Percentiles rank a stretch among this genome's conserved stretches.
These are phyloP conservation scores for Pollenia labialis DNA, from an alignment of 2,888 invertebrate genomes.

Conservation along the genomic window DNA sequence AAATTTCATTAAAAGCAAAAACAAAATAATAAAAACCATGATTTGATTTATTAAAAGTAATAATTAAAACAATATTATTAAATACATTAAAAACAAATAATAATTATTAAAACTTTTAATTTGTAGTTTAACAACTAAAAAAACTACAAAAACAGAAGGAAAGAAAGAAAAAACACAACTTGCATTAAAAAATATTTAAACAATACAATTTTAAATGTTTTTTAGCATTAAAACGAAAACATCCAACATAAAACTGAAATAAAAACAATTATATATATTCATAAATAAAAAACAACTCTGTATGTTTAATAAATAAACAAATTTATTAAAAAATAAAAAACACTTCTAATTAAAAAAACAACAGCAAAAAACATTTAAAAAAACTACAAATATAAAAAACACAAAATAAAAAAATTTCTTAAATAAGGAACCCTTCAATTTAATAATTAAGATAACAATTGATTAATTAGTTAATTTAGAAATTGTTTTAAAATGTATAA, in stretches of 20 bases:
- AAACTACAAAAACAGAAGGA: constrained; percentile 2
- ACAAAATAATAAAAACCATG: no score
- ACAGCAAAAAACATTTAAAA: not conserved
- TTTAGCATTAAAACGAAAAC: constrained; percentile 23
- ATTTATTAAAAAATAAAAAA: constrained; percentile 11
- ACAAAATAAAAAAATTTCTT: constrained; percentile 11
- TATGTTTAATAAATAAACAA: constrained; percentile 38
- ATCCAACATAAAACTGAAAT: not conserved
- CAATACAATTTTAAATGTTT: constrained; percentile 50
- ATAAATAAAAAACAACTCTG: constrained; percentile 29
- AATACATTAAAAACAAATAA: constrained; percentile 37
- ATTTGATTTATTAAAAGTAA: not conserved
- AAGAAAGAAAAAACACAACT: constrained; percentile 1
- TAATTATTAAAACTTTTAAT: constrained; percentile 2
- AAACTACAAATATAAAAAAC: constrained; percentile 16
- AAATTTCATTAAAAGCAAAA: no score
- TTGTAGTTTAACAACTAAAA: constrained; percentile 13
- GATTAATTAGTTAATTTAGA: constrained; percentile 8
- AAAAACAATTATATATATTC: constrained; percentile 17
- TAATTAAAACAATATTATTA: constrained; percentile 15
- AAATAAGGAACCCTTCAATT: constrained; percentile 25
- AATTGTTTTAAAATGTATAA: constrained; percentile 11
- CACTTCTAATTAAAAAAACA: not conserved
- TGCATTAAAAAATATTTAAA: constrained; percentile 39
- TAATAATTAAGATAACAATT: constrained; percentile 18